Conservation (phyloP, 2,113 vertebrate species). For the Bubo scandiacus region DNA sequence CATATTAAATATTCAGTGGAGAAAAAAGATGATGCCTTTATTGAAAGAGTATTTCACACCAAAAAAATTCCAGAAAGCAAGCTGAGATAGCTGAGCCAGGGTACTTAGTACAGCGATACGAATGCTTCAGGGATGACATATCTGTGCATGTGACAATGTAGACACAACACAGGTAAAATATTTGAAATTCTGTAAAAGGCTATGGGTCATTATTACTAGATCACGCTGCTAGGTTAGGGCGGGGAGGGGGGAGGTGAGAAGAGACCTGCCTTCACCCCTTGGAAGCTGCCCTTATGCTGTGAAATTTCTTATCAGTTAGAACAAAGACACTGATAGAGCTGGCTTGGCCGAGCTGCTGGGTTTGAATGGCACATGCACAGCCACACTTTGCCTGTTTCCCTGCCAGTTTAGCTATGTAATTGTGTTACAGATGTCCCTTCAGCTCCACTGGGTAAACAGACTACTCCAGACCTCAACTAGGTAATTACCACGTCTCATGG, state of each 20-base stretch:
- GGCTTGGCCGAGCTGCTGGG: neutral
- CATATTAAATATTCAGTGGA: neutral
- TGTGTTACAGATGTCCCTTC: neutral
- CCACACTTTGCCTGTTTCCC: neutral
- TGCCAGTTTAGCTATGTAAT: neutral
- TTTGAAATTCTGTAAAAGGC: neutral
- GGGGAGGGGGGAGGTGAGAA: neutral
- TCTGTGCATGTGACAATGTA: neutral
- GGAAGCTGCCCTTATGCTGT: neutral
- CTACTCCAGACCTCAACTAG: neutral
- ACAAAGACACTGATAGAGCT: neutral
- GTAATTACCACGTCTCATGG: neutral
- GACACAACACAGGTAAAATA: neutral
- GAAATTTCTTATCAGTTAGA: neutral
- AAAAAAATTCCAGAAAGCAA: neutral
- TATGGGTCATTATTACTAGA: neutral
- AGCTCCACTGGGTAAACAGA: neutral
- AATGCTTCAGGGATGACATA: neutral
- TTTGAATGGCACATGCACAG: neutral
- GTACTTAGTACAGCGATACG: accelerated
- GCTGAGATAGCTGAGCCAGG: neutral
- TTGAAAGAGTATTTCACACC: neutral
- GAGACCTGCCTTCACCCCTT: neutral
- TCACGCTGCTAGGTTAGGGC: neutral
- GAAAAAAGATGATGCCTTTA: neutral